These are phyloP conservation scores for Toxonevra muliebris DNA, from an alignment of 2,888 invertebrate genomes.

Conservation along the genomic window DNA sequence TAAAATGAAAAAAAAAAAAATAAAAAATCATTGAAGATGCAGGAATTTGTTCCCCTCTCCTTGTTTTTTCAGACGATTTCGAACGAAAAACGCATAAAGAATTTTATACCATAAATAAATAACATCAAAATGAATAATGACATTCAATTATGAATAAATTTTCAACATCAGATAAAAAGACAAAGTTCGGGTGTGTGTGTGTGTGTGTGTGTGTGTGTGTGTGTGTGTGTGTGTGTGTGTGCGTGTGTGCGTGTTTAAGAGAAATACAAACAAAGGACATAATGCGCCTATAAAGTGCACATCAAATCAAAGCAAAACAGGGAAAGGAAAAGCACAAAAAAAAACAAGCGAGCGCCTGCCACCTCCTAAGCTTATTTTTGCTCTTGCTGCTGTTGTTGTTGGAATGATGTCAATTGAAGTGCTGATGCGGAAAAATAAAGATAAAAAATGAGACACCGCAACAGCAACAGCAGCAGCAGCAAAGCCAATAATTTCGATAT, in stretches of 20 bases:
- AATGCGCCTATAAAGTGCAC: slow-evolving; percentile 12
- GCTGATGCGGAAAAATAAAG: slow-evolving; percentile 35
- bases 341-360: slow-evolving; percentile 12
- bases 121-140: slow-evolving; percentile 31
- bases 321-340: too few relatives aligned
- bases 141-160: slow-evolving; percentile 35
- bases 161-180: slow-evolving; percentile 26
- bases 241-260: background rate
- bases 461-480: slow-evolving; percentile 18
- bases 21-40: too few relatives aligned
- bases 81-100: background rate
- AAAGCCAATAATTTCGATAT: background rate
- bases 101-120: slow-evolving; percentile 22
- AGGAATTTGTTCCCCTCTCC: background rate
- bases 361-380: background rate
- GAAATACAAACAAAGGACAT: slow-evolving; percentile 21
- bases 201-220: too few relatives aligned
- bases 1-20: background rate
- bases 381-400: too few relatives aligned
- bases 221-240: background rate
- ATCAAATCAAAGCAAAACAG: background rate
- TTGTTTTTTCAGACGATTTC: background rate
- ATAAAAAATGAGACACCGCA: slow-evolving; percentile 33
- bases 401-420: slow-evolving; percentile 30
- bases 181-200: slow-evolving; percentile 5